A percentile compares a stretch with the other conserved stretches of the same genome.
These are phyloP conservation scores for Pangasius sanitwongsei DNA, from an alignment of 2,797 vertebrate species.

Conservation along the genomic window DNA sequence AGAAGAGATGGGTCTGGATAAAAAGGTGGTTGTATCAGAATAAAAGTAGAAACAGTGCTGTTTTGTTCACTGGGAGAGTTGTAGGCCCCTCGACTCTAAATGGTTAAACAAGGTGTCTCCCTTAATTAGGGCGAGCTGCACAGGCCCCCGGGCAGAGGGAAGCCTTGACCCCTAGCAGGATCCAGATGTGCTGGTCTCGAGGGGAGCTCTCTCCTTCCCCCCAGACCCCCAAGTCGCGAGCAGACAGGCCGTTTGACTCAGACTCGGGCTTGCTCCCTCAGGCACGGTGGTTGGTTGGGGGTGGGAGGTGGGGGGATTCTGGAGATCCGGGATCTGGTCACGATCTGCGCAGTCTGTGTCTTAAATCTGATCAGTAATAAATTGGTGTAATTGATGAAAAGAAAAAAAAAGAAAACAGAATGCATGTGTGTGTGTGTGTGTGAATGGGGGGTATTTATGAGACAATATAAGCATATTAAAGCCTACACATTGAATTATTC, in stretches of 20 bases:
- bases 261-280: conserved; percentile 74
- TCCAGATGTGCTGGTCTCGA: conserved; percentile 97
- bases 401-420: conserved; percentile 13
- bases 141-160: conserved; percentile 95
- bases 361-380: conserved; percentile 65
- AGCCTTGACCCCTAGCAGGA: conserved; percentile 98
- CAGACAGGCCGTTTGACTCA: conserved; percentile 76
- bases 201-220: conserved; percentile 77
- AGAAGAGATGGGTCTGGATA: not conserved
- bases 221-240: conserved; percentile 76
- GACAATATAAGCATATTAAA: not conserved
- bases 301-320: conserved; percentile 27
- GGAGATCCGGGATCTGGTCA: conserved; percentile 68
- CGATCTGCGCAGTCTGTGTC: conserved; percentile 73
- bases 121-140: conserved; percentile 92
- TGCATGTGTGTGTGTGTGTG: conserved; percentile 53
- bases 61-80: conserved; percentile 59
- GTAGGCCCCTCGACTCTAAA: conserved; percentile 73
- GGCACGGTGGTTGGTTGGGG: conserved; percentile 59
- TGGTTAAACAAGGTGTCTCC: conserved; percentile 95
- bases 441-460: not conserved
- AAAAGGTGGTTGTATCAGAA: conserved; percentile 28
- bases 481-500: not conserved
- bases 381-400: conserved; percentile 80
- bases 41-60: conserved; percentile 57